Percentiles rank a stretch among this genome's conserved stretches.
Evolutionary conservation across 2,797 vertebrate species (phyloP).

Genomic region (Onychomys torridus): DNA sequence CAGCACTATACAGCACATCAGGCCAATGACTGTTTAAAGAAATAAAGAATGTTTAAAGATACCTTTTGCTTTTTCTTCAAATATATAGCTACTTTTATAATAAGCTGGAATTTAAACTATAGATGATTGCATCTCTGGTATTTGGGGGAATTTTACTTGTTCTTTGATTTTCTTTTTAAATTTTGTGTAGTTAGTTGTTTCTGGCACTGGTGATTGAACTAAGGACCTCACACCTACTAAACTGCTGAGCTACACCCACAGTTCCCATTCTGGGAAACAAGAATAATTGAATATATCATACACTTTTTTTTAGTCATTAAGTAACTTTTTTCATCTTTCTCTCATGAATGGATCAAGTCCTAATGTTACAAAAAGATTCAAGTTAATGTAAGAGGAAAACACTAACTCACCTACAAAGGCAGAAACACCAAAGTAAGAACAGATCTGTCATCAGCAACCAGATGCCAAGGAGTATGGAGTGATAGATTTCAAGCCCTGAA

Average conservation of each 20-base stretch:
- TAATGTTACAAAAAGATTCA: conserved; percentile 13
- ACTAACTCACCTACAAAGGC: neutral
- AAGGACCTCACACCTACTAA: neutral
- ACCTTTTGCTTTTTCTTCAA: neutral
- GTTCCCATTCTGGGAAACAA: conserved; percentile 16
- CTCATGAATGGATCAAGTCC: neutral
- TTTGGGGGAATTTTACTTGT: neutral
- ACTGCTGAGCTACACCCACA: neutral
- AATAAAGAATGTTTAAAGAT: neutral
- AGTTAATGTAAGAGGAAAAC: neutral
- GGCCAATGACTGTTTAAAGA: conserved; percentile 6
- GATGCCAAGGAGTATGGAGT: neutral
- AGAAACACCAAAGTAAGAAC: neutral
- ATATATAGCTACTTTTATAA: neutral
- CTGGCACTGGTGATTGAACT: neutral
- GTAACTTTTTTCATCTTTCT: conserved; percentile 52
- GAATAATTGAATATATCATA: neutral
- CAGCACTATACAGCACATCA: neutral
- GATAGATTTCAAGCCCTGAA: neutral
- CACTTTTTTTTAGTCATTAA: neutral
- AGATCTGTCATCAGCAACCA: neutral
- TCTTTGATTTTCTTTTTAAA: neutral
- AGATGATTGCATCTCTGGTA: neutral
- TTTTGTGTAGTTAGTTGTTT: neutral
- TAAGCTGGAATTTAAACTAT: neutral